Conservation (phyloP, 2,888 invertebrate genomes). For the Drosophila nr. fundita region DNA sequence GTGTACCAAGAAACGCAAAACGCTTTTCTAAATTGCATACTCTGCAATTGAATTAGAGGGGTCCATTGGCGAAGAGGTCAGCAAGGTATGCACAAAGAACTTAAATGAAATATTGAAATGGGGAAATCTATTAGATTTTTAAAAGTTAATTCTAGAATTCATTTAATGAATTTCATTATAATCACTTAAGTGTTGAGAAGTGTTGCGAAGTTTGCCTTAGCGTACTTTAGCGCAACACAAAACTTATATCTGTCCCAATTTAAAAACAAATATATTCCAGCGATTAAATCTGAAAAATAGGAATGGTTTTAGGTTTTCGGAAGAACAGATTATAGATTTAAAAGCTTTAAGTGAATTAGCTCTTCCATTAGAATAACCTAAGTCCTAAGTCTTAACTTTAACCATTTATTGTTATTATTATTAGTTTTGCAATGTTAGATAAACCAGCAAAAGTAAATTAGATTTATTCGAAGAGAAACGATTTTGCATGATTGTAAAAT, state of each 20-base stretch:
- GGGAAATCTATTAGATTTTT: background rate
- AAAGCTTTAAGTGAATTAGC: background rate
- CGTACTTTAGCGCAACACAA: background rate
- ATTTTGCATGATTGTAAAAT: background rate
- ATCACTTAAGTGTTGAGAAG: background rate
- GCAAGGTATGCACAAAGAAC: background rate
- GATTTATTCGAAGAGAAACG: background rate
- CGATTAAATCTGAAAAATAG: background rate
- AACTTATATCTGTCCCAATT: background rate
- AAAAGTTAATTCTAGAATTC: background rate
- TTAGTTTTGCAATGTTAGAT: background rate
- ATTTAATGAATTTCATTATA: background rate
- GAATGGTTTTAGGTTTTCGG: background rate
- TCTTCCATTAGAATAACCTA: background rate
- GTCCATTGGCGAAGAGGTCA: background rate
- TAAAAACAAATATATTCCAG: background rate
- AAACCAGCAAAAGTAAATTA: background rate
- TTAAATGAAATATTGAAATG: background rate
- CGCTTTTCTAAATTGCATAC: conserved; percentile 18
- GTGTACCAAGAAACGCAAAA: conserved; percentile 54
- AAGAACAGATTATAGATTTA: background rate
- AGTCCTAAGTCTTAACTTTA: background rate
- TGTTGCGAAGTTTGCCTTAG: background rate
- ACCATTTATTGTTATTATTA: background rate
- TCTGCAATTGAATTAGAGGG: background rate